Evolutionary conservation across 2,888 invertebrate genomes (phyloP).

Genomic region (Phymatocera aterrima): DNA sequence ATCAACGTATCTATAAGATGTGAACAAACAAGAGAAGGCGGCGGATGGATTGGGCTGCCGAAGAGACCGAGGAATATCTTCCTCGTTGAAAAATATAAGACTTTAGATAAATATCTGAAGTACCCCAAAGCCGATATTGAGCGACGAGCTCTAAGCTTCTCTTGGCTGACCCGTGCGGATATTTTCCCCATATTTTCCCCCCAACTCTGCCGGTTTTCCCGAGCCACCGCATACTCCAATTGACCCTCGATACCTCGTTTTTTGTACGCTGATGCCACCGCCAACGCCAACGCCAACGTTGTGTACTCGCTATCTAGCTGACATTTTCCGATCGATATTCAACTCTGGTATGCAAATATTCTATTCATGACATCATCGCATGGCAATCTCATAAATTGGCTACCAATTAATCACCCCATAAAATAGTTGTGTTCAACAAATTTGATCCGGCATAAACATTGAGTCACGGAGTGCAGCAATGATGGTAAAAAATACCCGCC

Average conservation of each 20-base stretch:
- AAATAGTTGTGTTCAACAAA: too few species aligned
- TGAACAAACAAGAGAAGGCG: not conserved
- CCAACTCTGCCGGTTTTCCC: constrained; percentile 49
- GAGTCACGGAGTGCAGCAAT: not conserved
- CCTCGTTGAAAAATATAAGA: constrained; percentile 63
- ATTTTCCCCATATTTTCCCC: constrained; percentile 64
- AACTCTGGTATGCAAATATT: not conserved
- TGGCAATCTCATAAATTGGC: not conserved
- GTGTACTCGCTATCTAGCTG: not conserved
- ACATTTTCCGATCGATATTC: not conserved
- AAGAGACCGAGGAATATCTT: constrained; percentile 15
- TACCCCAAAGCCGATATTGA: constrained; percentile 73
- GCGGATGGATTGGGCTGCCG: not conserved
- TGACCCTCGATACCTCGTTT: constrained; percentile 13
- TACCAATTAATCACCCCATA: not conserved
- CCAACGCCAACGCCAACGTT: not conserved
- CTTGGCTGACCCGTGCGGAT: constrained; percentile 74
- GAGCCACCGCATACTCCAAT: constrained; percentile 24
- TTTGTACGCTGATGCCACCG: not conserved
- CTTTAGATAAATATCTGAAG: constrained; percentile 73
- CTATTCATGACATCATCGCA: not conserved
- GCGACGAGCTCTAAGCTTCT: constrained; percentile 71
- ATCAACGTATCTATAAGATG: not conserved
- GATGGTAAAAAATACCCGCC: too few species aligned
- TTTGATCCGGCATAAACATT: not conserved